phyloP scores from a whole-genome alignment of 1,140 invertebrate species.

The Dysdera silvatica region DNA sequence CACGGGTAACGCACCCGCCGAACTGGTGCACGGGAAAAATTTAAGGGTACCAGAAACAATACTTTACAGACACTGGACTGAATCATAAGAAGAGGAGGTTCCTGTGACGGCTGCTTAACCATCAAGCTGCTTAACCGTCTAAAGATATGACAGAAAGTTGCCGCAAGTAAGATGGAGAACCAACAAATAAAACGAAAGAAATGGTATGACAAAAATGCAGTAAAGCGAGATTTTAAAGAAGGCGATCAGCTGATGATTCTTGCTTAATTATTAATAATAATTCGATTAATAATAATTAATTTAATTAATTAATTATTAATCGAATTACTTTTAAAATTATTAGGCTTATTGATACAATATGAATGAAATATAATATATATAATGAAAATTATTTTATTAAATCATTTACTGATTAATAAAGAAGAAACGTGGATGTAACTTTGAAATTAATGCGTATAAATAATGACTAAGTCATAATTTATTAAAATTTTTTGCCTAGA shows the following conservation, averaged over 20 bases:
- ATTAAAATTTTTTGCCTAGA: no score
- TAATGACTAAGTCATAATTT: no score
- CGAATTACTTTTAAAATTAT: no score
- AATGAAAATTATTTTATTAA: no score
- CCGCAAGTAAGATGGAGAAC: background rate
- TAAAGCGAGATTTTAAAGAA: background rate
- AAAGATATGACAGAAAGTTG: background rate
- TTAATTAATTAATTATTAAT: no score
- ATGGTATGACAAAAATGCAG: background rate
- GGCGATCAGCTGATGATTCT: background rate
- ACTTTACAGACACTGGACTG: background rate
- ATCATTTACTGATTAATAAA: no score
- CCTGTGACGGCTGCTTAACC: background rate
- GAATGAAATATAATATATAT: no score
- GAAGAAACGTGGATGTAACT: no score
- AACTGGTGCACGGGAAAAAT: slow-evolving; percentile 2
- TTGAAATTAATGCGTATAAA: no score
- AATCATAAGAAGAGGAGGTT: background rate
- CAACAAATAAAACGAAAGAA: background rate
- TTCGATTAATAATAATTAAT: no score
- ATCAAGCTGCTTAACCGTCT: background rate
- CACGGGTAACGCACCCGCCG: background rate
- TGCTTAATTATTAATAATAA: no score
- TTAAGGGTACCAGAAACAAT: background rate
- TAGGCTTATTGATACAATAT: no score